phyloP scores from a whole-genome alignment of 2,888 invertebrate genomes.

The Neoitamus cyanurus region DNA sequence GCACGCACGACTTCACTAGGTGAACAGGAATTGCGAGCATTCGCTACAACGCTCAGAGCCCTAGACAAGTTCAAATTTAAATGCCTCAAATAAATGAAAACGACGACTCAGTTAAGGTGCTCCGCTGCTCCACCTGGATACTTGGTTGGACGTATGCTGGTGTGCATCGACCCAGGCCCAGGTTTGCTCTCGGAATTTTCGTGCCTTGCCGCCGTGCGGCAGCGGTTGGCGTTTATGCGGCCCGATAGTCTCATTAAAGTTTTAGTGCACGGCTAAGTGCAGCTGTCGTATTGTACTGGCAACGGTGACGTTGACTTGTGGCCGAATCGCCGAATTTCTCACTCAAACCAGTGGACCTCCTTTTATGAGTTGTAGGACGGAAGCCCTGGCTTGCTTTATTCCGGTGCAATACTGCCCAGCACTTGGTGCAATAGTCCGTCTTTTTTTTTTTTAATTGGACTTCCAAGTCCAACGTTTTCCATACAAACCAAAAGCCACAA shows the following conservation, averaged over 20 bases:
- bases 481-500: neutral
- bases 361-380: neutral
- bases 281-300: neutral
- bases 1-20: constrained; percentile 57
- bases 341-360: neutral
- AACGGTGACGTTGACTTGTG: neutral
- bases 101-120: constrained; percentile 24
- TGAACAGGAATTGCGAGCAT: constrained; percentile 44
- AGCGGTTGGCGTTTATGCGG: neutral
- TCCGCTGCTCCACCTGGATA: neutral
- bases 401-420: neutral
- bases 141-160: neutral
- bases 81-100: constrained; percentile 35
- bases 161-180: neutral
- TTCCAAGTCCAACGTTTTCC: neutral
- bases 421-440: neutral
- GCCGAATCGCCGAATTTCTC: neutral
- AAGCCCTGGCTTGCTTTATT: neutral
- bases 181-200: neutral
- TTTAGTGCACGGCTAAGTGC: neutral
- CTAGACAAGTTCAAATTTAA: constrained; percentile 39
- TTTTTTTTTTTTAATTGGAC: neutral
- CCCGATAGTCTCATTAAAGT: neutral
- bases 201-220: neutral
- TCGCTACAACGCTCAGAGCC: constrained; percentile 21